These are phyloP conservation scores for Spondyliosoma cantharus DNA, from an alignment of 2,797 vertebrate genomes.

Conservation along the genomic window DNA sequence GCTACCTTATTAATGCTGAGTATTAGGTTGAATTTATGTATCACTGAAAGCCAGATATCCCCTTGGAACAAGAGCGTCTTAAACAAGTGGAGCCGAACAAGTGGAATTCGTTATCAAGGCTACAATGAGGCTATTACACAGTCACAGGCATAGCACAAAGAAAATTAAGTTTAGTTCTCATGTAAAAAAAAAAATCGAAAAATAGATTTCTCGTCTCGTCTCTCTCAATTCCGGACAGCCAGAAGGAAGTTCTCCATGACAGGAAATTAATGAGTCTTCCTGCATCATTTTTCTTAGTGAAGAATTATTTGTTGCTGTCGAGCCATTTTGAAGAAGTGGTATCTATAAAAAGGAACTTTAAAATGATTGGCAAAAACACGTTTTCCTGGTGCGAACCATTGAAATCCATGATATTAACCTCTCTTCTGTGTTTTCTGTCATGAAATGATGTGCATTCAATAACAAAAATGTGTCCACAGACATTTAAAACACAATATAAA, in stretches of 20 bases:
- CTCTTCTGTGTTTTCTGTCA: constrained; percentile 5
- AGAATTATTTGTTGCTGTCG: not conserved
- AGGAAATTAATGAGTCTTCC: not conserved
- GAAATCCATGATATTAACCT: not conserved
- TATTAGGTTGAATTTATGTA: not conserved
- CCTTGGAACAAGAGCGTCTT: not conserved
- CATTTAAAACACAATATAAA: constrained; percentile 23
- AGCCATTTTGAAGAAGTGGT: constrained; percentile 7
- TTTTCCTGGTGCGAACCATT: not conserved
- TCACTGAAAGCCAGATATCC: not conserved
- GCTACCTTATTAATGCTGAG: not conserved
- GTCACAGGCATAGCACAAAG: not conserved
- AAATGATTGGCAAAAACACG: not conserved
- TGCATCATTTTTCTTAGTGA: not conserved
- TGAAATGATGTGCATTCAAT: constrained; percentile 1
- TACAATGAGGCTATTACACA: not conserved
- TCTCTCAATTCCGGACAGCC: not conserved
- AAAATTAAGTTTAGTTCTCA: not conserved
- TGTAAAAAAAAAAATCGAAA: not conserved
- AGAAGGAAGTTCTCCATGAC: not conserved
- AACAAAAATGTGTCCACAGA: constrained; percentile 1
- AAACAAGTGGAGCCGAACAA: not conserved
- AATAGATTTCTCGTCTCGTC: not conserved
- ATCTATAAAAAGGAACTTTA: not conserved
- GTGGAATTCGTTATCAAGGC: not conserved